Conservation (phyloP, 2,888 invertebrate species). For the Aproaerema taeniolella region DNA sequence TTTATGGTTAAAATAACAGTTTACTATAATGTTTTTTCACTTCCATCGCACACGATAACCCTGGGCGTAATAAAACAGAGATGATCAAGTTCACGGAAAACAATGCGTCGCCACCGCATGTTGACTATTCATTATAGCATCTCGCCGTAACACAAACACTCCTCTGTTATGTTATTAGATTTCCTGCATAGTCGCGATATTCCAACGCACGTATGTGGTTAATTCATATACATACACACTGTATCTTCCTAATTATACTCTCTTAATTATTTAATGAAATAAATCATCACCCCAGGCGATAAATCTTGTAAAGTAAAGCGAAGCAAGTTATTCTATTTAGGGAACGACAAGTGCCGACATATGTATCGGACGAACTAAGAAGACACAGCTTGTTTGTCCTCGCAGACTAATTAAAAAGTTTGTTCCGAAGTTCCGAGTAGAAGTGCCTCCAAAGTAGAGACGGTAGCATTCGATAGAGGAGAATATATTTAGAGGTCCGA, state of each 20-base stretch:
- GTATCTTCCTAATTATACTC: slow-evolving; percentile 22
- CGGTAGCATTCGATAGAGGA: slow-evolving; percentile 49
- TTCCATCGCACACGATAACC: no score
- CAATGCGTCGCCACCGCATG: slow-evolving; percentile 43
- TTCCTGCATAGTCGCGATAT: slow-evolving; percentile 48
- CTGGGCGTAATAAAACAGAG: slow-evolving; percentile 51
- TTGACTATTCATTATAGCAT: slow-evolving; percentile 72
- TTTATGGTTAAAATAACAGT: no score
- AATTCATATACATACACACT: slow-evolving; percentile 33
- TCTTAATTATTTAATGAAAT: slow-evolving; percentile 34
- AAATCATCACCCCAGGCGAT: slow-evolving; percentile 22
- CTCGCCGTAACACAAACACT: slow-evolving; percentile 62
- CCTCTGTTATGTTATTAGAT: slow-evolving; percentile 58
- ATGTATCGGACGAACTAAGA: slow-evolving; percentile 53
- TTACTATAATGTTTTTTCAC: no score
- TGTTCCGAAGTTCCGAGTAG: slow-evolving; percentile 59
- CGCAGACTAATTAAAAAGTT: slow-evolving; percentile 77
- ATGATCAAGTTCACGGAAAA: slow-evolving; percentile 39
- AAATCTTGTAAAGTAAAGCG: slow-evolving; percentile 40
- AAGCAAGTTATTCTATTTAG: slow-evolving; percentile 34
- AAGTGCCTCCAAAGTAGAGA: slow-evolving; percentile 56
- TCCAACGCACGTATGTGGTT: slow-evolving; percentile 38
- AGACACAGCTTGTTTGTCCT: slow-evolving; percentile 73
- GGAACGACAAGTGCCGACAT: slow-evolving; percentile 41
- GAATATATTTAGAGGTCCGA: slow-evolving; percentile 45